Evolutionary conservation across 2,113 vertebrate genomes (phyloP).

Genomic region (Bos taurus): DNA sequence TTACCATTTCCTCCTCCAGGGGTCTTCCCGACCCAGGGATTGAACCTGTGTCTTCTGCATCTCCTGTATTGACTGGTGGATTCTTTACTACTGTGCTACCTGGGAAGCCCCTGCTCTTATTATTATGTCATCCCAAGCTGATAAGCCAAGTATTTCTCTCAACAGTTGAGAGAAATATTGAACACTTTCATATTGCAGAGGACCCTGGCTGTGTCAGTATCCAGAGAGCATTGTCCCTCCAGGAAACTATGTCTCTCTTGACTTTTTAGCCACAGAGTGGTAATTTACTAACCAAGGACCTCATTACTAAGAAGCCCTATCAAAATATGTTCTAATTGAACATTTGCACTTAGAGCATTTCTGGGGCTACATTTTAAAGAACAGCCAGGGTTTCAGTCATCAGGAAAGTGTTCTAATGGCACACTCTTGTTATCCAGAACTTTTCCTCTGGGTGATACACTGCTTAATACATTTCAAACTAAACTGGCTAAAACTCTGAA

Average conservation of each 20-base stretch:
- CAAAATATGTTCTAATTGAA: background rate
- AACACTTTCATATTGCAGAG: background rate
- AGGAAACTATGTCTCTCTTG: background rate
- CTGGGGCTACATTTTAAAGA: background rate
- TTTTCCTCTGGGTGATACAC: conserved; percentile 3
- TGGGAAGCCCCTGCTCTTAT: background rate
- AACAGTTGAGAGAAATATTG: background rate
- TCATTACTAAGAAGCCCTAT: background rate
- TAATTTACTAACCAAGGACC: background rate
- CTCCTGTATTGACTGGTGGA: background rate
- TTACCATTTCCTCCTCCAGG: background rate
- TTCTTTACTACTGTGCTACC: background rate
- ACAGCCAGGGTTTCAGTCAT: background rate
- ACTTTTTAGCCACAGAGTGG: background rate
- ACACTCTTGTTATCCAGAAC: background rate
- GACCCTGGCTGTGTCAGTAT: background rate
- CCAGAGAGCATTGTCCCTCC: background rate
- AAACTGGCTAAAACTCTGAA: background rate
- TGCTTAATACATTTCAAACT: conserved; percentile 38
- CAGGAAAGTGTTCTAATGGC: background rate
- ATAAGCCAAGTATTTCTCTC: background rate
- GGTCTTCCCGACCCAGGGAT: background rate
- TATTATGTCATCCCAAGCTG: background rate
- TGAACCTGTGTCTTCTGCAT: background rate
- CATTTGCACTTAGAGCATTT: background rate